A percentile compares a stretch with the other conserved stretches of the same genome.
Conservation (phyloP, 2,113 vertebrate genomes). For the Sclerurus mexicanus region DNA sequence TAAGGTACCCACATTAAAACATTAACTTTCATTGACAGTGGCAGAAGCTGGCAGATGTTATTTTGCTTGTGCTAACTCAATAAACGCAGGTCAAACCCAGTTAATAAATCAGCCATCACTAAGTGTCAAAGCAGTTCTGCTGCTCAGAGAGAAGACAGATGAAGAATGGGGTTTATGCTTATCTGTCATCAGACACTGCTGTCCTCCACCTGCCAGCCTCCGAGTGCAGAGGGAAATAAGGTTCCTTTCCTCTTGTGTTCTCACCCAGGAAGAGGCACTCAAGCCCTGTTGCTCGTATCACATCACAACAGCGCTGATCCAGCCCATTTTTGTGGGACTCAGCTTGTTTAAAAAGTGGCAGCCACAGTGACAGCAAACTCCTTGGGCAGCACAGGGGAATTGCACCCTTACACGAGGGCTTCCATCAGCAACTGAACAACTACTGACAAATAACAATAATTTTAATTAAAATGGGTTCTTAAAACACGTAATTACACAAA, state of each 20-base stretch:
- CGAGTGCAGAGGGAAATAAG: fast-evolving
- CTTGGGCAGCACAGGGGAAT: fast-evolving
- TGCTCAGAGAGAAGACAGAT: background rate
- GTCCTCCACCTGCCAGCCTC: background rate
- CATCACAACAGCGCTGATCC: background rate
- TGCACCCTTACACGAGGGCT: background rate
- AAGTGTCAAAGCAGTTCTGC: background rate
- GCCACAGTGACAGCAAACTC: background rate
- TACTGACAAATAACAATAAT: background rate
- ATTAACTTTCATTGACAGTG: background rate
- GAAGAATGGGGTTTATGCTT: background rate
- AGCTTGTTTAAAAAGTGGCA: background rate
- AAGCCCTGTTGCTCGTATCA: background rate
- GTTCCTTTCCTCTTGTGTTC: background rate
- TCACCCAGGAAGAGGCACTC: background rate
- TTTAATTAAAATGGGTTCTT: background rate
- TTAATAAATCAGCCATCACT: slow-evolving; percentile 46
- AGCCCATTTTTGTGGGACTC: background rate
- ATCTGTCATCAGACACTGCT: background rate
- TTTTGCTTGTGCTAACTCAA: slow-evolving; percentile 32
- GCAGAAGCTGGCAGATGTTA: slow-evolving; percentile 25
- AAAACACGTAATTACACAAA: background rate
- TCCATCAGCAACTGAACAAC: background rate
- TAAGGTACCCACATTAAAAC: background rate
- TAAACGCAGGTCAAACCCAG: background rate